Conservation (phyloP, 2,797 vertebrate species). For the Emydoidea blandingii region DNA sequence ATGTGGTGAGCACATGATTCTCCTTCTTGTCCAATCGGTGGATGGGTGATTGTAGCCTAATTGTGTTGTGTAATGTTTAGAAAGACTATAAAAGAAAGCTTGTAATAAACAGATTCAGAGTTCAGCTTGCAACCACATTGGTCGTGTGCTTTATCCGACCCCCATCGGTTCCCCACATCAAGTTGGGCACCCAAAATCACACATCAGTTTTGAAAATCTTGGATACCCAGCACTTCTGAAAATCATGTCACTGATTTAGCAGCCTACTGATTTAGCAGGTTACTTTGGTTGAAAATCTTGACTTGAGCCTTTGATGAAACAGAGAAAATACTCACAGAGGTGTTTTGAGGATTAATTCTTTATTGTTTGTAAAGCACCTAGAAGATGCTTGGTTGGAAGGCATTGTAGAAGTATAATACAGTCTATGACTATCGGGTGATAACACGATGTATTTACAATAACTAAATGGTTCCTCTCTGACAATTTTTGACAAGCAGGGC, state of each 20-base stretch:
- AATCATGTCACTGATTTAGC: neutral
- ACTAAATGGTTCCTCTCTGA: conserved; percentile 6
- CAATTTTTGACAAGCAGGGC: neutral
- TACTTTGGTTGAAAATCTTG: neutral
- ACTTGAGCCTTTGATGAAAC: neutral
- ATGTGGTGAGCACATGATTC: too few species aligned
- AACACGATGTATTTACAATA: neutral
- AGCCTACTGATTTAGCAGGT: neutral
- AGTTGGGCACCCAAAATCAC: neutral
- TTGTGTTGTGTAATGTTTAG: too few species aligned
- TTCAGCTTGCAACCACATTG: too few species aligned
- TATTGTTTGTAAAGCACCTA: neutral
- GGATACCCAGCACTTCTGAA: neutral
- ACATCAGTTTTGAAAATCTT: neutral
- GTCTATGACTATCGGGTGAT: neutral
- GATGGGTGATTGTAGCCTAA: too few species aligned
- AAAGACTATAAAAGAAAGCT: too few species aligned
- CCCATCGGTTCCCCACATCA: too few species aligned
- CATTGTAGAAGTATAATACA: neutral
- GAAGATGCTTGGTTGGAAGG: neutral
- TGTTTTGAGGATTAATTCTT: neutral
- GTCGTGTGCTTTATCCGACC: too few species aligned
- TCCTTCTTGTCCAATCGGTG: too few species aligned
- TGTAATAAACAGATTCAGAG: too few species aligned
- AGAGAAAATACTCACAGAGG: neutral